These are phyloP conservation scores for Chondrilla cf. caribensis DNA, from an alignment of 37 sponge, comb jelly and placozoan genomes.

Conservation along the genomic window DNA sequence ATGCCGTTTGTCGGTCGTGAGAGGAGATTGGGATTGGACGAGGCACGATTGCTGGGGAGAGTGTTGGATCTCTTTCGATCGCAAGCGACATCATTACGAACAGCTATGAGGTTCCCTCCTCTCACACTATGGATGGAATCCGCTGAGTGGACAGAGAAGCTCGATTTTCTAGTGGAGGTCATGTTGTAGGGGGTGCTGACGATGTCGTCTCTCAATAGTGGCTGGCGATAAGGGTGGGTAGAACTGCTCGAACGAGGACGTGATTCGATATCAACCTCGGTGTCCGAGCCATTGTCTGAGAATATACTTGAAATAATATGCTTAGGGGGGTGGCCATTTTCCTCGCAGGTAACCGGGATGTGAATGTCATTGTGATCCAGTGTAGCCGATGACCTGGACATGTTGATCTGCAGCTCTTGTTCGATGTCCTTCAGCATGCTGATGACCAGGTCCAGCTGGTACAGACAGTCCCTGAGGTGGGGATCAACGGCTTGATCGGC, in stretches of 20 bases:
- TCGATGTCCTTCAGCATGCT: constrained; percentile 52
- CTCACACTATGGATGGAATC: background rate
- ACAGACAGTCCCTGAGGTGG: constrained; percentile 42
- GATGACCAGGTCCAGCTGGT: constrained; percentile 48
- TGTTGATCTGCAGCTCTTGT: constrained; percentile 22
- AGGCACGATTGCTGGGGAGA: background rate
- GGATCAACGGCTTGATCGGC: constrained; percentile 46
- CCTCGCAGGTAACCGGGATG: background rate
- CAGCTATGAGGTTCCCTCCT: background rate
- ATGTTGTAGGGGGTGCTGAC: background rate
- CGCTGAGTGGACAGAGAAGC: background rate
- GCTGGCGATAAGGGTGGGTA: no score
- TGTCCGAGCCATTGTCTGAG: background rate
- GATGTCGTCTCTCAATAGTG: no score
- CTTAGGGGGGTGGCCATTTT: background rate
- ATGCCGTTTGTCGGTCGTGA: no score
- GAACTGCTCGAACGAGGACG: background rate
- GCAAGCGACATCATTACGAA: constrained; percentile 2
- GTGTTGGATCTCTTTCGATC: background rate
- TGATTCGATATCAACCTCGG: background rate
- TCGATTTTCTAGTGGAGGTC: background rate
- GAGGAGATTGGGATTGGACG: background rate
- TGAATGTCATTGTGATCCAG: background rate
- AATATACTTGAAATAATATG: background rate
- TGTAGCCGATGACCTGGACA: background rate